Base-by-base conservation (phyloP, 2,113 vertebrate genomes). In the Tyrannus savana region DNA sequence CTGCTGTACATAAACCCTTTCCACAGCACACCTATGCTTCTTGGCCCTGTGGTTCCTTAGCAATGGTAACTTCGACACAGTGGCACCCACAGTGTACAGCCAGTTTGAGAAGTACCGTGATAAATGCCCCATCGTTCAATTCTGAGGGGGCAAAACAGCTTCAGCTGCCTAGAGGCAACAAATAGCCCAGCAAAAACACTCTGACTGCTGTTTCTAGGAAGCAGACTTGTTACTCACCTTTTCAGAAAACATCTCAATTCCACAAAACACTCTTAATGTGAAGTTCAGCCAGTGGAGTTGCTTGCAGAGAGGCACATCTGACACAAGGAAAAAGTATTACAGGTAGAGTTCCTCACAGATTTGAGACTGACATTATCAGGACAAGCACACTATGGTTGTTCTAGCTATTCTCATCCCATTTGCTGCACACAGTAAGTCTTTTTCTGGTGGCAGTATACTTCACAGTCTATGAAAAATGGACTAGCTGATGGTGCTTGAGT, bases 401-500 rank as follows among this genome's bases (percentile, higher is more conserved):
- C 58, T 58, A 69, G 31, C 3, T 80, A 24, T 41, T 73, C 46
- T 58, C 52, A 7, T 24, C 15, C 30, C 2, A 10, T 67, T 71
- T 85, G 44, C 37, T 76, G 46, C 24, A 79, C 1, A 1, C 2
- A 1, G 0, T 35, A 64, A 9, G 4, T 4, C 14, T 30, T 80
- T 68, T 66, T 5, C 37, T 6, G 0, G 16, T 79, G 12, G 10
- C 18, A 73, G 50, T 42, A 76, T 16, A 69, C n/a, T 72, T 16
- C 27, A 53, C 12, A 44, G 30, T 59, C 50, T 58, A 16, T 41
- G 53, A 79, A 56, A 86, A 82, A 42, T 10, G 10, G 53, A 60
- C 35, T 78, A 12, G 12, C n/a, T 47, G 28, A 66, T 39, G 24
- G 27, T 67, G 14, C 46, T 58, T 73, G 33, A 46, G 14, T 83